Percentiles rank a stretch among this genome's conserved stretches.
phyloP scores from a whole-genome alignment of 2,113 vertebrate species.

The Crypturellus undulatus region DNA sequence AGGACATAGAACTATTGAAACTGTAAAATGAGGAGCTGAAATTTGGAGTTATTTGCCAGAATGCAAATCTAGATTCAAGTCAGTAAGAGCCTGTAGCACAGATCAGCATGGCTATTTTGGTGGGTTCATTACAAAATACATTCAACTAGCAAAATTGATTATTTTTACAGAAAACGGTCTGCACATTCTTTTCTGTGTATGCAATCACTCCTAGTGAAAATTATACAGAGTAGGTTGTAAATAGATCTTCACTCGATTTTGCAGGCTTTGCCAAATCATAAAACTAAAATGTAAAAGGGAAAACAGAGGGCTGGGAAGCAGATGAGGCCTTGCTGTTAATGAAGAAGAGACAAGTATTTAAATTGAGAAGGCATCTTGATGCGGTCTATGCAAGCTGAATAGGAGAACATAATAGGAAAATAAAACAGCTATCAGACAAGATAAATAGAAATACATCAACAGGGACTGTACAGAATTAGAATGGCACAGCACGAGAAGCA shows the following conservation, averaged over 20 bases:
- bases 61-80: not conserved
- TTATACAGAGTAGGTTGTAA: not conserved
- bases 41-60: not conserved
- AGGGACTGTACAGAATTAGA: not conserved
- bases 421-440: slow-evolving; percentile 40
- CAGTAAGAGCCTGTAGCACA: not conserved
- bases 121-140: not conserved
- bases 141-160: not conserved
- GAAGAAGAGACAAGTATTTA: slow-evolving; percentile 55
- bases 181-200: not conserved
- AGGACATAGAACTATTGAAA: slow-evolving; percentile 3
- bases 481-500: not conserved
- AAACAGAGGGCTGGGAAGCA: not conserved
- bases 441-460: slow-evolving; percentile 34
- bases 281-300: not conserved
- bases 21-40: not conserved
- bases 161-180: not conserved
- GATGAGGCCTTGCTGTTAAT: slow-evolving; percentile 23
- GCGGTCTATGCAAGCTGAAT: slow-evolving; percentile 6
- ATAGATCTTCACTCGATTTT: slow-evolving; percentile 18
- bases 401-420: slow-evolving; percentile 32
- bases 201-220: slow-evolving; percentile 8
- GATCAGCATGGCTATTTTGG: not conserved
- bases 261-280: not conserved
- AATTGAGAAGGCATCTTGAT: slow-evolving; percentile 16